Conservation (phyloP, 2,888 invertebrate genomes). For the Troides aeacus region DNA sequence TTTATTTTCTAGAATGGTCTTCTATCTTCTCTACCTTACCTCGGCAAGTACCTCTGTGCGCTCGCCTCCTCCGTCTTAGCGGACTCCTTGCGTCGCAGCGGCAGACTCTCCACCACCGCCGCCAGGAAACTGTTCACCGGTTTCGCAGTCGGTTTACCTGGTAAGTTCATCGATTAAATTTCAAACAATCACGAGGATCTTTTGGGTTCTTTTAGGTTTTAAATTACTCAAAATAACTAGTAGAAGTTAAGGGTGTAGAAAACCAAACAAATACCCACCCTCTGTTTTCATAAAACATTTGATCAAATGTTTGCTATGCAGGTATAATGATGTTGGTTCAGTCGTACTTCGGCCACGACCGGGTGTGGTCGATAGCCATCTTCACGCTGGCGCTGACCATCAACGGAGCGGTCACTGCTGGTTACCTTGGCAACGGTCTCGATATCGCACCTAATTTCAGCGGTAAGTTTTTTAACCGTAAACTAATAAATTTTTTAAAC, state of each 20-base stretch:
- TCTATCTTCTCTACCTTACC: slow-evolving; percentile 88
- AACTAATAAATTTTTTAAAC: no score
- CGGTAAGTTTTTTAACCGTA: slow-evolving; percentile 66
- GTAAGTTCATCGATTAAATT: slow-evolving; percentile 48
- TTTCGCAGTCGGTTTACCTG: slow-evolving; percentile 69
- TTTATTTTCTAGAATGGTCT: slow-evolving; percentile 77
- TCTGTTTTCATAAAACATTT: background rate
- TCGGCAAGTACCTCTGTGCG: slow-evolving; percentile 92
- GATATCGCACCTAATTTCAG: slow-evolving; percentile 95
- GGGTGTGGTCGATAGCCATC: slow-evolving; percentile 86
- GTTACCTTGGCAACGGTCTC: slow-evolving; percentile 91
- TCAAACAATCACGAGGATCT: no score
- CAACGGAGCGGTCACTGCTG: slow-evolving; percentile 92
- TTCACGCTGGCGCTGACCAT: slow-evolving; percentile 90
- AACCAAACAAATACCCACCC: background rate
- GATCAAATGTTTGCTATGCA: slow-evolving; percentile 32
- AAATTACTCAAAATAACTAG: no score
- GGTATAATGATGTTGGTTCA: slow-evolving; percentile 86
- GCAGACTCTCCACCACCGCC: slow-evolving; percentile 85
- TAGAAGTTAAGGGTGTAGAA: no score
- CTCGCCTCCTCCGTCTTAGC: slow-evolving; percentile 86
- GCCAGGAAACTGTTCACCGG: slow-evolving; percentile 81
- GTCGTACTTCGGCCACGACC: slow-evolving; percentile 85
- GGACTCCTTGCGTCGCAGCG: slow-evolving; percentile 84
- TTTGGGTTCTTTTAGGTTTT: no score